phyloP scores from a whole-genome alignment of 1,140 invertebrate species.

The Dendrolimus kikuchii region DNA sequence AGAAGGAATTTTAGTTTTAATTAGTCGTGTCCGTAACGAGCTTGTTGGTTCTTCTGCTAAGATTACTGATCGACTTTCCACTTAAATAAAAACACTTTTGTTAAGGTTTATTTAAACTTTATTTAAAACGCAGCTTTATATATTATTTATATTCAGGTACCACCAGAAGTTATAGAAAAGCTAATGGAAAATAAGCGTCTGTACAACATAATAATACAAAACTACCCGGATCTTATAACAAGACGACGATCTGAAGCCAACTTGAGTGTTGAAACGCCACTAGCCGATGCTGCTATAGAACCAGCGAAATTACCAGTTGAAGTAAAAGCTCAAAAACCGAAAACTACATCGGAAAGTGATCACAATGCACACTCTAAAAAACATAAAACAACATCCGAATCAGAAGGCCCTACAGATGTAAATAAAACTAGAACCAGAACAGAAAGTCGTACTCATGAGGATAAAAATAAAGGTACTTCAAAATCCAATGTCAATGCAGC shows the following conservation, averaged over 20 bases:
- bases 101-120: too few species aligned
- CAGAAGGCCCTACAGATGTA: background rate
- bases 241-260: conserved; percentile 42
- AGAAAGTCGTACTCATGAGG: too few species aligned
- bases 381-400: conserved; percentile 1
- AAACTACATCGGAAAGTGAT: conserved; percentile 14
- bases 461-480: background rate
- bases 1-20: too few species aligned
- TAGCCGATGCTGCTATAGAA: conserved; percentile 16
- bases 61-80: too few species aligned
- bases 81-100: too few species aligned
- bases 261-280: conserved; percentile 24
- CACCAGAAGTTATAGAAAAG: conserved; percentile 56
- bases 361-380: conserved; percentile 15
- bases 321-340: conserved; percentile 38
- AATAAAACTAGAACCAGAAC: background rate
- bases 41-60: too few species aligned
- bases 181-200: conserved; percentile 51
- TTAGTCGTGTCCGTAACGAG: too few species aligned
- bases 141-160: conserved; percentile 35
- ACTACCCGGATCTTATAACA: conserved; percentile 45
- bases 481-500: conserved; percentile 5
- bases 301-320: conserved; percentile 37
- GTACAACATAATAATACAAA: conserved; percentile 54
- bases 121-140: background rate